Percentiles rank a stretch among this genome's conserved stretches.
phyloP scores from a whole-genome alignment of 2,113 vertebrate species.

The Reinhardtius hippoglossoides region DNA sequence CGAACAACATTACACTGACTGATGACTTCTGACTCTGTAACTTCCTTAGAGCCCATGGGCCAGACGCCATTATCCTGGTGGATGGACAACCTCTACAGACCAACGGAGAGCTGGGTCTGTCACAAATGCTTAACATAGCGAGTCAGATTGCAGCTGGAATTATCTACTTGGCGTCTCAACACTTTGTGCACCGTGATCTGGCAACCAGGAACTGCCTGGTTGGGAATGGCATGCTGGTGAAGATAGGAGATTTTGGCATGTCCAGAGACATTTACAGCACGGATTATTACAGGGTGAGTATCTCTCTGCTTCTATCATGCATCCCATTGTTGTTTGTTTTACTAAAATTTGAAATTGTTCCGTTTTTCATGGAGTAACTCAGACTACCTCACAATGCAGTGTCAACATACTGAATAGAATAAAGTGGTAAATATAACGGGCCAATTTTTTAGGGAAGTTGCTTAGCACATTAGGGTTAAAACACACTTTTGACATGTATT shows the following conservation, averaged over 20 bases:
- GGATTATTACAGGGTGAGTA: conserved; percentile 97
- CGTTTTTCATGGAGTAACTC: not conserved
- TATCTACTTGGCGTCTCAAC: conserved; percentile 96
- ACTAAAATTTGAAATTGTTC: not conserved
- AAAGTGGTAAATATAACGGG: no score
- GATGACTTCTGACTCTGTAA: not conserved
- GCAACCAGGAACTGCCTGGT: conserved; percentile 98
- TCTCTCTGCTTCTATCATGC: not conserved
- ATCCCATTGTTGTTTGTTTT: not conserved
- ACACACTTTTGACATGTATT: no score
- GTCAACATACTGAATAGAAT: no score
- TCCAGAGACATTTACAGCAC: conserved; percentile 99
- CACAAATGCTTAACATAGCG: conserved; percentile 98
- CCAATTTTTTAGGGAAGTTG: no score
- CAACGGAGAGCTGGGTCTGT: conserved; percentile 93
- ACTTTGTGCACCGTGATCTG: conserved; percentile 97
- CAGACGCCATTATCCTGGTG: conserved; percentile 96
- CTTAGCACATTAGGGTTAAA: no score
- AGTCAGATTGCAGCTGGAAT: conserved; percentile 96
- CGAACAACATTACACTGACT: not conserved
- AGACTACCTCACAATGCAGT: no score
- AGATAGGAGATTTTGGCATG: conserved; percentile 99
- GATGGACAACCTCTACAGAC: conserved; percentile 94
- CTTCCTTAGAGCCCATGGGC: conserved; percentile 91
- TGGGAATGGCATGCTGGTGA: conserved; percentile 93